Percentiles rank a stretch among this genome's conserved stretches.
These are phyloP conservation scores for Drosophila azteca DNA, from an alignment of 1,140 invertebrate species.

Conservation along the genomic window DNA sequence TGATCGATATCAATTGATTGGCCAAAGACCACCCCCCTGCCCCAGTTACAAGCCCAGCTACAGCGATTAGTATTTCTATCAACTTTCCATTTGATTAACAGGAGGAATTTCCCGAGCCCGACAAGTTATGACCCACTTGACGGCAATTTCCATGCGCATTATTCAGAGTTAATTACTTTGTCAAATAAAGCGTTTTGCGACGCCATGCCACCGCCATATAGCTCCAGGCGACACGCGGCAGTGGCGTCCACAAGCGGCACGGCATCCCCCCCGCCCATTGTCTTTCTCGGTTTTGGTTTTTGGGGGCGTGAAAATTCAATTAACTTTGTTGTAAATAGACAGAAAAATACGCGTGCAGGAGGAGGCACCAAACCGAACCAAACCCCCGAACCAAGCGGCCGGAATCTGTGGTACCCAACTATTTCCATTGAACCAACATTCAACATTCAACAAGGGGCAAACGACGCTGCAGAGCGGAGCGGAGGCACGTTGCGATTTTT, in stretches of 20 bases:
- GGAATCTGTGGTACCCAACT: slow-evolving; percentile 41
- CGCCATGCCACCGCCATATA: not conserved
- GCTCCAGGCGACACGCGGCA: slow-evolving; percentile 4
- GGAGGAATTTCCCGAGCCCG: slow-evolving; percentile 38
- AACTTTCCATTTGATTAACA: slow-evolving; percentile 46
- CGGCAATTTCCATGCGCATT: slow-evolving; percentile 70
- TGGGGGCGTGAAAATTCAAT: slow-evolving; percentile 70
- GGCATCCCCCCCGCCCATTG: slow-evolving; percentile 21
- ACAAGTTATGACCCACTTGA: slow-evolving; percentile 67
- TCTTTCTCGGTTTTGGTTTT: slow-evolving; percentile 31
- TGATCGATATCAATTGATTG: slow-evolving; percentile 58
- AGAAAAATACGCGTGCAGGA: slow-evolving; percentile 21
- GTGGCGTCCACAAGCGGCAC: no score
- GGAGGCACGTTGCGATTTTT: slow-evolving; percentile 48
- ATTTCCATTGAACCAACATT: slow-evolving; percentile 54
- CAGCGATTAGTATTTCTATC: slow-evolving; percentile 17
- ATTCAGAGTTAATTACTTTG: slow-evolving; percentile 75
- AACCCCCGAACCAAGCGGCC: not conserved
- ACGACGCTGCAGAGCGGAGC: no score
- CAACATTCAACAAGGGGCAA: slow-evolving; percentile 44
- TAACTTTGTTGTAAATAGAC: slow-evolving; percentile 63
- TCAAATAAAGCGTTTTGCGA: slow-evolving; percentile 64
- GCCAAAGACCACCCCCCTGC: slow-evolving; percentile 1
- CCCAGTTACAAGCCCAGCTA: not conserved
- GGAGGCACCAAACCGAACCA: no score